Conservation (phyloP, 2,888 invertebrate species). For the Nomada fabriciana region DNA sequence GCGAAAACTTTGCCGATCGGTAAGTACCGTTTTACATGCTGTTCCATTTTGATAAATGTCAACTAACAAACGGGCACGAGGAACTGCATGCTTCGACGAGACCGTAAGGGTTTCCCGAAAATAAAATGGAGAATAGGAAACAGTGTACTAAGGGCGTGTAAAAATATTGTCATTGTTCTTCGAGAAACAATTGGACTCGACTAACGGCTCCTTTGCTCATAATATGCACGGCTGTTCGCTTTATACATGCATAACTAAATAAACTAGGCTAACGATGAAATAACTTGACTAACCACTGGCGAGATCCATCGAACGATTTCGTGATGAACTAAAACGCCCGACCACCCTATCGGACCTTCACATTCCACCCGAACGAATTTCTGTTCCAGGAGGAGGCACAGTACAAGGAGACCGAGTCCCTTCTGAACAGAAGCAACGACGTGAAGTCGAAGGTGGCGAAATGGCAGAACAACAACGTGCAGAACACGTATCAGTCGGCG, state of each 20-base stretch:
- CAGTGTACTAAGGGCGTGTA: not conserved
- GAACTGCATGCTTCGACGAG: conserved; percentile 15
- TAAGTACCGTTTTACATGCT: conserved; percentile 68
- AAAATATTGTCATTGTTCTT: not conserved
- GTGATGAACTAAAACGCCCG: not conserved
- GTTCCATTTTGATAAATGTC: conserved; percentile 48
- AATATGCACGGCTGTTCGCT: conserved; percentile 27
- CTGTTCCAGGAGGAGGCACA: conserved; percentile 75
- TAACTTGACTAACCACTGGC: conserved; percentile 29
- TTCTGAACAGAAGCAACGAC: conserved; percentile 55
- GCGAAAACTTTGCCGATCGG: conserved; percentile 60
- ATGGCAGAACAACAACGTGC: conserved; percentile 68
- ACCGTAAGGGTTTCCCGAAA: not conserved
- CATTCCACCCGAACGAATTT: conserved; percentile 26
- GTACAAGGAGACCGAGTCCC: conserved; percentile 58
- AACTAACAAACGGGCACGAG: conserved; percentile 49
- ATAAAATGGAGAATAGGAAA: not conserved
- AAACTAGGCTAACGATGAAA: not conserved
- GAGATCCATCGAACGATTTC: not conserved
- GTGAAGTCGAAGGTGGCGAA: conserved; percentile 60
- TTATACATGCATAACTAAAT: not conserved
- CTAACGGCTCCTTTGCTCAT: not conserved
- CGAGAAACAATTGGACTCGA: not conserved
- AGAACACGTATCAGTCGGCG: conserved; percentile 38
- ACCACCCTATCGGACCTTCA: not conserved